Evolutionary conservation across 2,888 invertebrate species (phyloP), one percentile per base, ranked within the genome.

Genomic region (Nowickia ferox): DNA sequence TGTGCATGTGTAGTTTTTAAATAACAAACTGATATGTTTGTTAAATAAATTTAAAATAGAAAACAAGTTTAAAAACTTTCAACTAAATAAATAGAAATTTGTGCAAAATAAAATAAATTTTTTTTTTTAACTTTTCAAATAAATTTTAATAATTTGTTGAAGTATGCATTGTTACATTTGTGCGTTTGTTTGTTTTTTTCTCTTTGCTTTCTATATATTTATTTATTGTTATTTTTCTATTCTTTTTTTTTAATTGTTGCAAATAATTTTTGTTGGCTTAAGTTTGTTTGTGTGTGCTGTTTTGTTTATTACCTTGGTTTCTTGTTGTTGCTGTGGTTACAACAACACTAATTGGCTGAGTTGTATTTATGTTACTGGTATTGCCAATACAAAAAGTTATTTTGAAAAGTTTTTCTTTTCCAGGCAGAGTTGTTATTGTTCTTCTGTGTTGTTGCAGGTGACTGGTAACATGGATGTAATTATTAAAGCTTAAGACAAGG

Each of bases 71-170:
- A 53, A 42, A 40, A 57, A 48, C 6, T 42, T 30, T 1, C 6
- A 30, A 6, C 30, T 30, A 30, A 30, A 42, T 13, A 68, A 77
- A 53, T 1, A 4, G 38, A 59, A 69, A n/a, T n/a, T 55, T 71
- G 57, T 46, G 1, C 19, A 57, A 77, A 48, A 40, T 51, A 66
- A 68, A 40, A 51, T 63, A 74, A 57, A 42, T 61, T 63, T 55
- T 68, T 55, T 68, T 78, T 46, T 59, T 30, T 44, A 63, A 63
- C 44, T 63, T 84, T 81, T 68, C 48, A 81, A 77, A 84, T 84
- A 84, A 77, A 81, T 79, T 84, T 78, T 65, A 74, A 84, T 77
- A 65, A 81, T 69, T 81, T 59, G 53, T 72, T 77, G 13, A 77
- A 84, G 68, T 63, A 63, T 53, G 11, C 15, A 55, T 69, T 57